Base-by-base conservation (phyloP, 2,797 vertebrate genomes). In the Characodon lateralis region DNA sequence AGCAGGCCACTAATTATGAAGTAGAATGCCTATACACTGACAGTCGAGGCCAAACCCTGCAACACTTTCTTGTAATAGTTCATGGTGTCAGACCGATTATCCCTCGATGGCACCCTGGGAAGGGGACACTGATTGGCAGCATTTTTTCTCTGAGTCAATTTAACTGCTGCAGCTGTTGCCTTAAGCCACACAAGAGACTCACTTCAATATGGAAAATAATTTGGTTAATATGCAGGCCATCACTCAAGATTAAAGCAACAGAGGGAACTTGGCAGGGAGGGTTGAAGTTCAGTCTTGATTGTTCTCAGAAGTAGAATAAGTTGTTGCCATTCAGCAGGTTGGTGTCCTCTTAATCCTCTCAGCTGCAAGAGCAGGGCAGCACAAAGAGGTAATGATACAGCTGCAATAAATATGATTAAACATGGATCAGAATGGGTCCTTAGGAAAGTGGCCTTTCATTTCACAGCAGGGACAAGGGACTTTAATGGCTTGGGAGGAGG, bases 401-500 rank as follows among this genome's bases (percentile, higher is more conserved):
- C 83, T n/a, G 78, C 79, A 91, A 86, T 91, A 90, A 90, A 91
- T 78, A 81, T 82, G 87, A 90, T 88, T 81, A 78, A 91, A 83
- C 83, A 77, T 14, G 14, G 74, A 87, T 50, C 78, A 76, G 87
- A 86, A 93, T 91, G 76, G 85, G 84, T 84, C 87, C 81, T 89
- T 73, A 59, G 90, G 89, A 88, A 92, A 91, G 83, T 85, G 78
- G 83, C 82, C 81, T 91, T 91, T 91, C 81, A 88, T 92, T 93
- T 94, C 77, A 74, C 87, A 91, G 91, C 89, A 76, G 86, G 89
- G 90, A 89, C 83, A 81, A 87, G 72, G 69, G 79, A 80, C 86
- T 91, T 93, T 95, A 95, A 94, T 91, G 93, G 92, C 88, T 92
- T 92, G 90, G 93, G 90, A 76, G 88, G 86, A 73, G 89, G 92